Conservation (phyloP, 2,113 vertebrate genomes). For the Edolisoma coerulescens region DNA sequence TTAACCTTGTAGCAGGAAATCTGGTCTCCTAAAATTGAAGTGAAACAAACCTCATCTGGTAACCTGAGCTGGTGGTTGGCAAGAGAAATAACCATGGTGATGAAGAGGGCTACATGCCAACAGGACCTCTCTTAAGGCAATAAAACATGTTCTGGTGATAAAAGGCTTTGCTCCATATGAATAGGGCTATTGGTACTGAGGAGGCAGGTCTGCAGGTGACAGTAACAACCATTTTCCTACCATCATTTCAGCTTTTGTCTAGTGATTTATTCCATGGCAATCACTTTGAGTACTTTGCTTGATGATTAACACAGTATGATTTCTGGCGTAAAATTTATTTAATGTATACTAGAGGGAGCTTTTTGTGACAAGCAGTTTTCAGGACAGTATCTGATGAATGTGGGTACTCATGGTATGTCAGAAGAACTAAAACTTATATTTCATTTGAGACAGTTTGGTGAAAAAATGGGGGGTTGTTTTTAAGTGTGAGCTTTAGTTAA, state of each 20-base stretch:
- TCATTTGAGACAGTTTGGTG: neutral
- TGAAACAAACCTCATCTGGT: neutral
- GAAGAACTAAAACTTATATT: neutral
- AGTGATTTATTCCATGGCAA: neutral
- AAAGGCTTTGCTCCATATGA: neutral
- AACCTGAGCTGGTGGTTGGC: neutral
- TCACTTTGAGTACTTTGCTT: neutral
- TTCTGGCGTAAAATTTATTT: neutral
- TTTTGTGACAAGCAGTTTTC: neutral
- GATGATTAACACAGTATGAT: neutral
- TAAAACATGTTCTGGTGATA: neutral
- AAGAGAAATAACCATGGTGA: neutral
- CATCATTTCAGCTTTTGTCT: neutral
- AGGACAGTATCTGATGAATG: neutral
- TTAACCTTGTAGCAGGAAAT: neutral
- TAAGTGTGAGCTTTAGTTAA: neutral
- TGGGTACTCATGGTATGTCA: neutral
- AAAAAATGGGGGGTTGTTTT: neutral
- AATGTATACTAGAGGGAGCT: neutral
- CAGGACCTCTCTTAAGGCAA: neutral
- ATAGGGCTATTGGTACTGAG: neutral
- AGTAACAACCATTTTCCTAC: neutral
- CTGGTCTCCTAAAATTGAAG: neutral
- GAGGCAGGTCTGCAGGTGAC: neutral
- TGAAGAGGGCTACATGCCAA: neutral